Conservation (phyloP, 2,113 vertebrate species). For the Gobio gobio region DNA sequence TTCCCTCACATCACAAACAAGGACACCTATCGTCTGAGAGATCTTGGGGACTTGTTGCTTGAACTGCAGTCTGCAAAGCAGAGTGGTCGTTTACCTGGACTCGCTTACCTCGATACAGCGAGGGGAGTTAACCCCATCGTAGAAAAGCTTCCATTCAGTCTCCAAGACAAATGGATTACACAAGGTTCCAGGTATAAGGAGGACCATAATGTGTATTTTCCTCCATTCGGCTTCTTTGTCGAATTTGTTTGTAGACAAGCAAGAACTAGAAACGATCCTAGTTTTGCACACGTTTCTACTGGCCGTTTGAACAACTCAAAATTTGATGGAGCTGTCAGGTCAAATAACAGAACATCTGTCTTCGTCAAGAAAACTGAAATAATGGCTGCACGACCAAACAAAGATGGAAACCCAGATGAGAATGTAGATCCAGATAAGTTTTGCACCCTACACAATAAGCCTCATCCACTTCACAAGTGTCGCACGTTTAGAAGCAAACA, state of each 20-base stretch:
- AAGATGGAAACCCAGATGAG: too few species aligned
- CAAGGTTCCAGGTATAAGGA: not conserved
- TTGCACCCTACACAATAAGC: not conserved
- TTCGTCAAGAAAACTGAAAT: not conserved
- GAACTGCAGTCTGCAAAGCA: conserved; percentile 13
- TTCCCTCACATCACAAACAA: too few species aligned
- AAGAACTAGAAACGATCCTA: too few species aligned
- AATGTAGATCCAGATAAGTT: not conserved
- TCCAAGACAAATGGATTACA: conserved; percentile 29
- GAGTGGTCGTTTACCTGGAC: conserved; percentile 19
- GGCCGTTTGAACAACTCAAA: not conserved
- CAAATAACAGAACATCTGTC: not conserved
- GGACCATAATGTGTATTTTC: too few species aligned
- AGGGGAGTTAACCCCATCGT: conserved; percentile 10
- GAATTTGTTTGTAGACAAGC: too few species aligned
- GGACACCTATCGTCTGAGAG: conserved; percentile 7
- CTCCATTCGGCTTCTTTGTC: too few species aligned
- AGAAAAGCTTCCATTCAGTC: conserved; percentile 4
- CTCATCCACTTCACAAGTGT: not conserved
- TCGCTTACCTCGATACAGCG: not conserved
- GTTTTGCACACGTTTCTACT: too few species aligned
- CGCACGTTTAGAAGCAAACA: too few species aligned
- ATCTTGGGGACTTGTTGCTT: not conserved
- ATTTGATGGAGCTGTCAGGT: not conserved
- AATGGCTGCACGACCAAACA: too few species aligned